Evolutionary conservation across 2,888 invertebrate species (phyloP).

Genomic region (Nomada ferruginata): DNA sequence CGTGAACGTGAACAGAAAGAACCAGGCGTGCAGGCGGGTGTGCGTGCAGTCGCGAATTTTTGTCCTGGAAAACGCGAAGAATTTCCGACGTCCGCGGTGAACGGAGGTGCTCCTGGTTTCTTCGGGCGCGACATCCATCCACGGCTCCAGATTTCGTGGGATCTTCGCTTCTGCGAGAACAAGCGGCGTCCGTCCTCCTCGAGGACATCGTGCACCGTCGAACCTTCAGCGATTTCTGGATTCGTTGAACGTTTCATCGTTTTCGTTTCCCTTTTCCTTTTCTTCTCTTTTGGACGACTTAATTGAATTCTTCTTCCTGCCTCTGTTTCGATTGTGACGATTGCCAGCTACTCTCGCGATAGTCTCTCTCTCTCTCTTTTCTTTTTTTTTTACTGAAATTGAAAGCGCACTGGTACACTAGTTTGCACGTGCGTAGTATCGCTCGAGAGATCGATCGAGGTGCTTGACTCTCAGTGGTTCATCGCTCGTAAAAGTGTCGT

Average conservation of each 20-base stretch:
- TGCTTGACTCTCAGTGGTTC: background rate
- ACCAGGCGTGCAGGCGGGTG: conserved; percentile 34
- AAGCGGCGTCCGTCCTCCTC: conserved; percentile 40
- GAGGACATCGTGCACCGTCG: conserved; percentile 31
- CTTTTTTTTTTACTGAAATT: conserved; percentile 56
- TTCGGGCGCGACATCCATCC: background rate
- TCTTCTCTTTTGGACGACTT: background rate
- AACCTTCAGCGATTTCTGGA: background rate
- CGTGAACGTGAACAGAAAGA: conserved; percentile 36
- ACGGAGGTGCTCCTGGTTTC: background rate
- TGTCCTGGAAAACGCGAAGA: conserved; percentile 40
- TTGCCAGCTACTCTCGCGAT: too few relatives aligned
- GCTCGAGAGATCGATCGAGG: conserved; percentile 31
- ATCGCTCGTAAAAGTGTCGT: background rate
- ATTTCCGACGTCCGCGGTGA: background rate
- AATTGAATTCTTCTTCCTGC: background rate
- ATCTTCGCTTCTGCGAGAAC: conserved; percentile 29
- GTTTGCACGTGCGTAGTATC: too few relatives aligned
- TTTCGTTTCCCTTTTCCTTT: background rate
- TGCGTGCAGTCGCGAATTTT: conserved; percentile 38
- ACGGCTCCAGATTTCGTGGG: background rate
- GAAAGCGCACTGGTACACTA: conserved; percentile 43
- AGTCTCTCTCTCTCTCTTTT: conserved; percentile 11
- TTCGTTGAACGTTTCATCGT: background rate
- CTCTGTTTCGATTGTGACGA: background rate